Evolutionary conservation across 2,888 invertebrate genomes (phyloP).

Genomic region (Diadegma fenestrale): DNA sequence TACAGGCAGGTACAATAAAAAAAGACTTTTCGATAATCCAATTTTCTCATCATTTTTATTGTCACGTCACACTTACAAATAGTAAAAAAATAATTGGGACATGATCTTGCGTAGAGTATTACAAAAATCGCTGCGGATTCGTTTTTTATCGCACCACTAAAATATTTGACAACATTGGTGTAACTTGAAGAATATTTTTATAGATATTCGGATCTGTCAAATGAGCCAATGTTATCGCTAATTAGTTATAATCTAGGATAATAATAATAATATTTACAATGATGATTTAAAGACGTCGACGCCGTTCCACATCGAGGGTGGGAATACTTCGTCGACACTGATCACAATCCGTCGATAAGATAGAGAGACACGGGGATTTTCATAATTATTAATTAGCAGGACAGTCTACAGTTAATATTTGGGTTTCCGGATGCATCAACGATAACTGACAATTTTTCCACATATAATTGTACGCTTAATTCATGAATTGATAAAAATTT

Average conservation of each 20-base stretch:
- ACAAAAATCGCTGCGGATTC: slow-evolving; percentile 61
- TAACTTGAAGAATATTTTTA: slow-evolving; percentile 22
- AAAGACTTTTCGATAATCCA: not conserved
- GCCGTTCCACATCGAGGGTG: slow-evolving; percentile 50
- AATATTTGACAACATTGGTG: slow-evolving; percentile 34
- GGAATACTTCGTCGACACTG: slow-evolving; percentile 64
- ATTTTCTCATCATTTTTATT: slow-evolving; percentile 75
- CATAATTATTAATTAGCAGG: slow-evolving; percentile 33
- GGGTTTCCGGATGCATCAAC: slow-evolving; percentile 24
- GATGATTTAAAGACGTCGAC: slow-evolving; percentile 68
- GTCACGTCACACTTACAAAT: slow-evolving; percentile 76
- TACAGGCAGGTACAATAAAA: not conserved
- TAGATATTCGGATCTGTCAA: not conserved
- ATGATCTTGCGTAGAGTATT: slow-evolving; percentile 70
- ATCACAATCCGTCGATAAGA: slow-evolving; percentile 70
- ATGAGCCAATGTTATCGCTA: slow-evolving; percentile 60
- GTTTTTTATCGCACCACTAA: slow-evolving; percentile 62
- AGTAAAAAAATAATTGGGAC: slow-evolving; percentile 78
- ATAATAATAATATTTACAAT: slow-evolving; percentile 73
- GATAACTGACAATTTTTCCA: slow-evolving; percentile 8
- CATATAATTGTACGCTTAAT: not conserved
- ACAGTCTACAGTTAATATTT: slow-evolving; percentile 52
- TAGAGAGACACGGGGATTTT: slow-evolving; percentile 26
- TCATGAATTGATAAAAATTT: not conserved
- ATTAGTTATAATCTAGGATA: slow-evolving; percentile 54